Conservation (phyloP, 2,113 vertebrate genomes). For the Illadopsis cleaveri region DNA sequence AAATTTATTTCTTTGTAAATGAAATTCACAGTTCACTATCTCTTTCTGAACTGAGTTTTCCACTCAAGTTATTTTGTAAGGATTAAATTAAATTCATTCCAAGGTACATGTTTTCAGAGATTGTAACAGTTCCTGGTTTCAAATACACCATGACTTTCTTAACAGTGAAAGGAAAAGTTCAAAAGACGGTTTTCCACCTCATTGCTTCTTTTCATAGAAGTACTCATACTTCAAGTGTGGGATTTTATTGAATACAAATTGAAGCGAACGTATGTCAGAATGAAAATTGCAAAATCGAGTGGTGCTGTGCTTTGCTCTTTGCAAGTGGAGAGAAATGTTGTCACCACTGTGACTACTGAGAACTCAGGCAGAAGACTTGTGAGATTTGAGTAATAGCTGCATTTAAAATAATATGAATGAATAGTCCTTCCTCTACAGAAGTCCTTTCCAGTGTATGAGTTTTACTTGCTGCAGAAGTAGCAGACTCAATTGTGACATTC, state of each 20-base stretch:
- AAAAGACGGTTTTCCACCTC: conserved; percentile 70
- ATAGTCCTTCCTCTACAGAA: neutral
- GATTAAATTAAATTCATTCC: conserved; percentile 74
- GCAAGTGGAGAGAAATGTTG: neutral
- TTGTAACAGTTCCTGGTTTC: conserved; percentile 53
- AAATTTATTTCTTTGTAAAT: conserved; percentile 67
- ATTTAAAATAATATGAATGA: neutral
- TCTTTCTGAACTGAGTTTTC: conserved; percentile 66
- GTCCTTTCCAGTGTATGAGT: neutral
- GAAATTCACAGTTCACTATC: conserved; percentile 48
- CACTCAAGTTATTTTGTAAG: conserved; percentile 69
- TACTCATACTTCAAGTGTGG: conserved; percentile 19
- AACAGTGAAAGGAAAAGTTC: conserved; percentile 57
- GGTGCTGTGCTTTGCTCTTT: neutral
- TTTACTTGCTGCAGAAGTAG: neutral
- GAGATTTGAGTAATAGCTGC: conserved; percentile 4
- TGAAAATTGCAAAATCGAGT: conserved; percentile 59
- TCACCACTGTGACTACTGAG: neutral
- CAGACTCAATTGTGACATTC: neutral
- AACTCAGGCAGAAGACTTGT: neutral
- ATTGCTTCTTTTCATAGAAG: conserved; percentile 66
- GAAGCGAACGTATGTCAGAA: conserved; percentile 53
- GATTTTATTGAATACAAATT: conserved; percentile 63
- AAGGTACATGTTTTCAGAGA: conserved; percentile 42
- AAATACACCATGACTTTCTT: conserved; percentile 38